These are phyloP conservation scores for Apostichopus leukothele DNA, from an alignment of 53 echinoderm and acorn worm species.

Conservation along the genomic window DNA sequence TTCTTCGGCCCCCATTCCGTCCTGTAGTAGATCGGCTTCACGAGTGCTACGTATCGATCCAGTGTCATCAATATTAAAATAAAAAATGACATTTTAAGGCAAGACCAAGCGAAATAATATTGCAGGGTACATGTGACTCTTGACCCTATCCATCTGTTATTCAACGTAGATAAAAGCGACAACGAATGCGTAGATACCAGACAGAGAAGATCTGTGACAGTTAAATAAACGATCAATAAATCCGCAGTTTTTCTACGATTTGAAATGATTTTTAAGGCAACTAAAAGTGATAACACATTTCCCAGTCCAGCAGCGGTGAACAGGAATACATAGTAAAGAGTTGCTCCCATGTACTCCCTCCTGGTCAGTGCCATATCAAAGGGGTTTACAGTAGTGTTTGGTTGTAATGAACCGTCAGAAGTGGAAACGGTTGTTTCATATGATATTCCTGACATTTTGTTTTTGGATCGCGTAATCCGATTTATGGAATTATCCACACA, in stretches of 20 bases:
- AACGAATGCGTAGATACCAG: constrained; percentile 20
- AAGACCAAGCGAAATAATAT: constrained; percentile 76
- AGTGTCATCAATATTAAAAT: constrained; percentile 62
- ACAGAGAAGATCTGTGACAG: constrained; percentile 21
- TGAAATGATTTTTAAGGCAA: constrained; percentile 27
- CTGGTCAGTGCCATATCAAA: neutral
- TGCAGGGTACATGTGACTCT: constrained; percentile 58
- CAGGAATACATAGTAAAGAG: constrained; percentile 5
- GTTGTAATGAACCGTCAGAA: neutral
- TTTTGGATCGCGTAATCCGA: too few relatives aligned
- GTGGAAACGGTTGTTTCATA: neutral
- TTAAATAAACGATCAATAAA: constrained; percentile 1
- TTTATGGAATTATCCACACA: too few relatives aligned
- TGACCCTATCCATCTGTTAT: constrained; percentile 58
- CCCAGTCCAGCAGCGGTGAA: constrained; percentile 22
- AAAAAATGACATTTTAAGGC: constrained; percentile 70
- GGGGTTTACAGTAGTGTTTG: neutral
- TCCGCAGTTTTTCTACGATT: constrained; percentile 11
- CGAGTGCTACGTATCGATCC: constrained; percentile 68
- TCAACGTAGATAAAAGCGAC: constrained; percentile 17
- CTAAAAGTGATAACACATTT: constrained; percentile 22
- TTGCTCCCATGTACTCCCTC: neutral
- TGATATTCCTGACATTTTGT: too few relatives aligned
- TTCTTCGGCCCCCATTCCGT: constrained; percentile 31
- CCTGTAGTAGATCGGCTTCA: constrained; percentile 66